Conservation (phyloP, 1,140 invertebrate species). For the Drosophila miranda region DNA sequence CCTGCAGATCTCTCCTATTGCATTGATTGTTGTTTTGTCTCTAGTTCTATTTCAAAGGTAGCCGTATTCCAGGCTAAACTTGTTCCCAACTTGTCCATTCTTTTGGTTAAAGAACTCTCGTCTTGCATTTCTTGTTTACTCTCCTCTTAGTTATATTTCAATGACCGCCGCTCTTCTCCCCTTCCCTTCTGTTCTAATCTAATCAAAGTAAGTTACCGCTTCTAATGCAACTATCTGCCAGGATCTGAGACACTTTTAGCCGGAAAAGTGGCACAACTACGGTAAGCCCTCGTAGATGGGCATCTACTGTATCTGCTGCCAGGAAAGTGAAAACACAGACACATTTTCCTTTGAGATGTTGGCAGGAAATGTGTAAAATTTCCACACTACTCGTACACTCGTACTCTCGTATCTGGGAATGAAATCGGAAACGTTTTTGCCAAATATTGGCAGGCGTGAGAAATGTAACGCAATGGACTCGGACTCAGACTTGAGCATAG, state of each 20-base stretch:
- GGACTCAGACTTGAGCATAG: constrained; percentile 21
- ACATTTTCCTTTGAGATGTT: constrained; percentile 49
- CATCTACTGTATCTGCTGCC: constrained; percentile 25
- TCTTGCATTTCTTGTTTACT: no score
- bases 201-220: constrained; percentile 72
- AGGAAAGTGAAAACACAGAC: constrained; percentile 62
- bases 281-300: constrained; percentile 28
- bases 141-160: neutral
- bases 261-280: constrained; percentile 39
- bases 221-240: constrained; percentile 43
- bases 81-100: no score
- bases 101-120: no score
- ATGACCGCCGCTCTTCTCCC: neutral
- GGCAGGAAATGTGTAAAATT: constrained; percentile 71
- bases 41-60: no score
- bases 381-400: neutral
- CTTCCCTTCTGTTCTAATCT: constrained; percentile 40
- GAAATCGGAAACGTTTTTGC: constrained; percentile 64
- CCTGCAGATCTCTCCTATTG: no score
- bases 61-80: no score
- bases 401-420: constrained; percentile 32
- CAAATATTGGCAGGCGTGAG: constrained; percentile 58
- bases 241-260: constrained; percentile 50
- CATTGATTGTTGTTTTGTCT: no score
- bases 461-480: constrained; percentile 65